phyloP scores from a whole-genome alignment of 2,113 vertebrate species.

The Meles meles region DNA sequence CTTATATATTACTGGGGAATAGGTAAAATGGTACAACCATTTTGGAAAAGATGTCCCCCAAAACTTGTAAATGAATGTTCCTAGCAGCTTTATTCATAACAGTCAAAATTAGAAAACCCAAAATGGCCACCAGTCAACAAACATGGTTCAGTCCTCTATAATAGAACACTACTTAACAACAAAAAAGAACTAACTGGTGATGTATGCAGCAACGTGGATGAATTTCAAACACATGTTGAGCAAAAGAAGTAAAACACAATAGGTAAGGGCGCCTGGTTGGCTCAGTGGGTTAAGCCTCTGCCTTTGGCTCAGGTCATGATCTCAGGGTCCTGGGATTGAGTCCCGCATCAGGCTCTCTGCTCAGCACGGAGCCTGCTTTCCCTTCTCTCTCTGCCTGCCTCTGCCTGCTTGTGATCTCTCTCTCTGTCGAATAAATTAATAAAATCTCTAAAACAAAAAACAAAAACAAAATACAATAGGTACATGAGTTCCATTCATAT shows the following conservation, averaged over 20 bases:
- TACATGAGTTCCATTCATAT: neutral
- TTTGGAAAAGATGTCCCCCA: neutral
- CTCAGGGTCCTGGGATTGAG: too few relatives aligned
- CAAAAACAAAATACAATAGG: neutral
- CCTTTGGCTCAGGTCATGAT: too few relatives aligned
- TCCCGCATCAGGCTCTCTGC: too few relatives aligned
- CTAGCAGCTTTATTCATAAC: neutral
- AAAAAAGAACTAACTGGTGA: neutral
- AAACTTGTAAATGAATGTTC: neutral
- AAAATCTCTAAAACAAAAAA: too few relatives aligned
- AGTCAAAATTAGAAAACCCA: neutral
- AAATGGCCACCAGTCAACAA: neutral
- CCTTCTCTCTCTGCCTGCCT: too few relatives aligned
- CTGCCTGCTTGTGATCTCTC: too few relatives aligned
- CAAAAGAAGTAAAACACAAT: slow-evolving; percentile 29
- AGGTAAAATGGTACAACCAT: neutral
- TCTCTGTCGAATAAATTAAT: too few relatives aligned
- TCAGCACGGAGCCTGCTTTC: too few relatives aligned
- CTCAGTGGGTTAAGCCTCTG: too few relatives aligned
- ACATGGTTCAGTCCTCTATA: neutral
- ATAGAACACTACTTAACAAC: neutral
- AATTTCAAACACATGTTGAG: neutral
- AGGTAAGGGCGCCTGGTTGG: neutral
- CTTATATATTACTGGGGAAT: neutral
- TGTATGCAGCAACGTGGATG: neutral